Evolutionary conservation across 2,113 vertebrate species (phyloP), one percentile per base, ranked within the genome.

Genomic region (Terrapene triunguis): DNA sequence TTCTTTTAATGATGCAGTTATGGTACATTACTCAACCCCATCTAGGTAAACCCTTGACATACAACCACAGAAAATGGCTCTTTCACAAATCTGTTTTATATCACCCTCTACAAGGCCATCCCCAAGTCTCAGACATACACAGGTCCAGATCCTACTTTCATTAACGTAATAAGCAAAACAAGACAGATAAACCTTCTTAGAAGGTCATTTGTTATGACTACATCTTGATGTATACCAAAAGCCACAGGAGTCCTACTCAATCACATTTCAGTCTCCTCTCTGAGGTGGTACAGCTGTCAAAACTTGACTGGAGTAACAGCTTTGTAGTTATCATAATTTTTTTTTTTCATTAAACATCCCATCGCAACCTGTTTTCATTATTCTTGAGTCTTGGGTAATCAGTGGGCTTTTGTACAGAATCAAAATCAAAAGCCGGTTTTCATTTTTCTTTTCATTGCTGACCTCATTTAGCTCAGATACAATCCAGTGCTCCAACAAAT

Each of bases 321-420:
- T 24, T 62, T 92, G 38, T 5, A 83, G 83, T 79, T 94, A 59
- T 4, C 55, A 7, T 29, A 38, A 69, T n/a, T 89, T 7, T 27
- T 94, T 96, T 94, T 87, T 90, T 80, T 85, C 76, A 78, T 2
- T 16, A 1, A 87, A 54, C 24, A 87, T 38, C 50, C 16, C 79
- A 4, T 87, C 74, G 12, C 42, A 87, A 78, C 82, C 74, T 87
- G 29, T 82, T 89, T 82, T 55, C 47, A 27, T 91, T 85, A 55
- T 48, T 6, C 48, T 44, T 92, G n/a, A 1, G 42, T 59, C 80
- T 74, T 87, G 54, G 87, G 82, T 51, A 95, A 92, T 25, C 89
- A 69, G 2, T 10, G 5, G 95, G 5, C 2, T 81, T 90, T 87
- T 1, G 1, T 82, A 55, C 51, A 47, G 29, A 82, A 21, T 91